Base-by-base conservation (phyloP, 1,140 invertebrate genomes). In the Gonatopus flavifemur region DNA sequence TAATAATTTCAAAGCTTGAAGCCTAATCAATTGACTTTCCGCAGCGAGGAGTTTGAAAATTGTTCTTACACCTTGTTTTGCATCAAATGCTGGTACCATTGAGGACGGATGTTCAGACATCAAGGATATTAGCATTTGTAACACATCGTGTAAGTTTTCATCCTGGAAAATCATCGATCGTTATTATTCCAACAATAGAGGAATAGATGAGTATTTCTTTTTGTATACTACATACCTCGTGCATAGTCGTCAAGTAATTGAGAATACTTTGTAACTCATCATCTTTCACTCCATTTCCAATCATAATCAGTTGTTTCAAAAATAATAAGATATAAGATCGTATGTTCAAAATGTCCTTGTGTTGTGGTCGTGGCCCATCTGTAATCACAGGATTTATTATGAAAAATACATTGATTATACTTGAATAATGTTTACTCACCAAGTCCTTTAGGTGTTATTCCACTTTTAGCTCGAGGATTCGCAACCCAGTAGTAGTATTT, bases 401-500 rank as follows among this genome's bases (percentile, higher is more conserved):
- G 16, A 7, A 8, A 6, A 21, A 31, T n/a, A n/a, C n/a, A n/a
- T n/a, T n/a, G n/a, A n/a, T n/a, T n/a, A 18, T 3, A 12, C 35
- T 10, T 36, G 3, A 8, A 36, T 2, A 18, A 36, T 16, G 15
- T 36, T 39, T 15, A 72, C 85, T 83, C 76, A 97, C 94, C 93
- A 47, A 94, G 76, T 68, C 93, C 94, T 77, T 98, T 98, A 3
- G 94, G 94, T 28, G 86, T 88, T 62, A 97, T 96, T 24, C 94
- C 94, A 77, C 94, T 98, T 72, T 96, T 94, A 28, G 91, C 85
- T 57, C 91, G 83, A 1, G 96, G 96, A 84, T 96, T 97, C 3
- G 93, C 89, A 12, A 99, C 92, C 96, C 96, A 99, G 74, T 99
- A 99, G 78, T 98, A 99, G 72, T 95, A 98, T 79, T 99, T 99